A percentile compares a stretch with the other conserved stretches of the same genome.
phyloP scores from a whole-genome alignment of 2,797 vertebrate genomes.

The Cuculus canorus region DNA sequence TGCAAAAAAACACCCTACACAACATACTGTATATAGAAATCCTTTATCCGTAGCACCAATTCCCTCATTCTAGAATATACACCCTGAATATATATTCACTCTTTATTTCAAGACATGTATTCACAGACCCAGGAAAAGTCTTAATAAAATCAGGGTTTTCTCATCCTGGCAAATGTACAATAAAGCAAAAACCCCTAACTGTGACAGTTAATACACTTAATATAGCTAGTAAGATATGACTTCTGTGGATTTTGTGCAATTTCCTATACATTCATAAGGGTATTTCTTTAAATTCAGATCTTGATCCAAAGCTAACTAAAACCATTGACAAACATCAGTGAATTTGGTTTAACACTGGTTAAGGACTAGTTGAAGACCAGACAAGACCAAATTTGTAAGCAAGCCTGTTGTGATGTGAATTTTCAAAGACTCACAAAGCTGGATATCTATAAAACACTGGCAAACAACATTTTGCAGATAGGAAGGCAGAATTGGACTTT shows the following conservation, averaged over 20 bases:
- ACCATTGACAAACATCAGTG: rapidly evolving
- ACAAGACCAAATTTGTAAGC: neutral
- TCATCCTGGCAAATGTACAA: neutral
- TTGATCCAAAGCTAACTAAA: neutral
- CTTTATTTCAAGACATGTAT: neutral
- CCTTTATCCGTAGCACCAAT: neutral
- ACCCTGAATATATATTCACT: neutral
- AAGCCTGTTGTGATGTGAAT: neutral
- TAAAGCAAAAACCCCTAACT: neutral
- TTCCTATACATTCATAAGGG: neutral
- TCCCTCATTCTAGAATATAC: neutral
- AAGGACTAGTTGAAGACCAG: neutral
- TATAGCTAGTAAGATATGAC: neutral
- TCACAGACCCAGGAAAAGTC: neutral
- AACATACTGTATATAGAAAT: neutral
- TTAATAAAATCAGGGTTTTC: neutral
- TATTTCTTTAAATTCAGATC: neutral
- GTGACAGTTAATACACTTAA: neutral
- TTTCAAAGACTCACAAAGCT: neutral
- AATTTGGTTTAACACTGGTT: neutral
- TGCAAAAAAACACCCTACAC: neutral
- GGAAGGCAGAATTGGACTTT: neutral
- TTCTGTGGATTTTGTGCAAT: neutral
- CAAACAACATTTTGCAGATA: neutral
- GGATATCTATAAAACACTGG: neutral